Percentiles rank a stretch among this genome's conserved stretches.
Conservation (phyloP, 1,140 invertebrate genomes). For the Zaprionus davidi region DNA sequence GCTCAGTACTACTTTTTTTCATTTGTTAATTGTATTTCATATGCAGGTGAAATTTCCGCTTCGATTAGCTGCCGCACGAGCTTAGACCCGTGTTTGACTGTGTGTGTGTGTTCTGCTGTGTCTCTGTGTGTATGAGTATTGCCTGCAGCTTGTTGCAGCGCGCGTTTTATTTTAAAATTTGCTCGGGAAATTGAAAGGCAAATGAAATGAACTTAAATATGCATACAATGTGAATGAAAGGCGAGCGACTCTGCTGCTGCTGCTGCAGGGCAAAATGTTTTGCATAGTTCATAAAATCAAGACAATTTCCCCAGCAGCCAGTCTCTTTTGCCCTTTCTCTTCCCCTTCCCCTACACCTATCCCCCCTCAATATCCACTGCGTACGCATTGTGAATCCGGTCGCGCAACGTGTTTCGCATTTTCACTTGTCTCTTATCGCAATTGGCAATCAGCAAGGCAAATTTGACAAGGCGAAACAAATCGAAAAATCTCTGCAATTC, state of each 20-base stretch:
- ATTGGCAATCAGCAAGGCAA: constrained; percentile 51
- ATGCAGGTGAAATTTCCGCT: constrained; percentile 59
- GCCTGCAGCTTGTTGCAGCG: constrained; percentile 37
- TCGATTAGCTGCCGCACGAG: constrained; percentile 49
- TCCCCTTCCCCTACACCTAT: not conserved
- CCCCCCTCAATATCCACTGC: no score
- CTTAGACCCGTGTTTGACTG: not conserved
- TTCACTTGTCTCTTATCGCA: constrained; percentile 32
- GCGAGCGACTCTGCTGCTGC: constrained; percentile 13
- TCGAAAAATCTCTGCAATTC: constrained; percentile 2
- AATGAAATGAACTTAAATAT: constrained; percentile 78
- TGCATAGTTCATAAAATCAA: constrained; percentile 44
- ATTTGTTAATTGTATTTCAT: constrained; percentile 73
- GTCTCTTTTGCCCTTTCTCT: no score
- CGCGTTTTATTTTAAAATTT: constrained; percentile 20
- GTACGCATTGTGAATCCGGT: not conserved
- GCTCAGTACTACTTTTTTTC: constrained; percentile 11
- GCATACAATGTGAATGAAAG: constrained; percentile 67
- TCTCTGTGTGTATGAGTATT: not conserved
- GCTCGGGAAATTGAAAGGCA: constrained; percentile 63
- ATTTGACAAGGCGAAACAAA: constrained; percentile 20
- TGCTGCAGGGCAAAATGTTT: constrained; percentile 25
- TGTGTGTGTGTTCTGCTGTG: not conserved
- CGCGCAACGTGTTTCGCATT: not conserved
- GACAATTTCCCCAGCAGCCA: not conserved